Evolutionary conservation across 2,113 vertebrate species (phyloP).

Genomic region (Colinus virginianus): DNA sequence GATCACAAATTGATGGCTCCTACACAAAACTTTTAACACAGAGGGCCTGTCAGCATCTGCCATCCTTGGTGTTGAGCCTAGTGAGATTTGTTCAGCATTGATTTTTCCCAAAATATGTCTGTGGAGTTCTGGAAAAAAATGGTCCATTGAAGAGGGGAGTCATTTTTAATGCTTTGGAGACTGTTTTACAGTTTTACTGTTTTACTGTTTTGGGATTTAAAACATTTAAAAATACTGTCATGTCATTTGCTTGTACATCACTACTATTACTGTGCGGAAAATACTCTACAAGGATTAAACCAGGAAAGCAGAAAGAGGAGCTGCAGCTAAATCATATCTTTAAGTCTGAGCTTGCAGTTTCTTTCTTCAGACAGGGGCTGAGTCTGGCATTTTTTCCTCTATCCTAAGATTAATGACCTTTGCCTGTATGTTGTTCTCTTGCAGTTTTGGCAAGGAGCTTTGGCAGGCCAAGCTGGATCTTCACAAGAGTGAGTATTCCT

Average conservation of each 20-base stretch:
- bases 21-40: neutral
- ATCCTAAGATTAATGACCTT: neutral
- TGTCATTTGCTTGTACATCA: neutral
- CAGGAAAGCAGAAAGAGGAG: neutral
- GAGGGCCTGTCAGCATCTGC: neutral
- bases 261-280: neutral
- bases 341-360: neutral
- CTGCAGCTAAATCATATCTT: neutral
- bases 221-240: neutral
- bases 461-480: conserved; percentile 87
- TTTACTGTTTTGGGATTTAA: no score
- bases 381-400: neutral
- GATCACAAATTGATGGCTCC: neutral
- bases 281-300: neutral
- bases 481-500: conserved; percentile 91
- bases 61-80: neutral
- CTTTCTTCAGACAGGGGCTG: neutral
- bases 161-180: neutral
- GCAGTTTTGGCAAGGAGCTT: conserved; percentile 93
- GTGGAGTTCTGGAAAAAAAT: neutral
- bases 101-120: neutral
- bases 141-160: neutral
- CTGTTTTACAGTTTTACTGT: neutral
- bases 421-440: conserved; percentile 33
- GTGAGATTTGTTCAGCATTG: neutral